Evolutionary conservation across 2,113 vertebrate species (phyloP), one percentile per base, ranked within the genome.

Genomic region (Sterrhoptilus dennistouni): DNA sequence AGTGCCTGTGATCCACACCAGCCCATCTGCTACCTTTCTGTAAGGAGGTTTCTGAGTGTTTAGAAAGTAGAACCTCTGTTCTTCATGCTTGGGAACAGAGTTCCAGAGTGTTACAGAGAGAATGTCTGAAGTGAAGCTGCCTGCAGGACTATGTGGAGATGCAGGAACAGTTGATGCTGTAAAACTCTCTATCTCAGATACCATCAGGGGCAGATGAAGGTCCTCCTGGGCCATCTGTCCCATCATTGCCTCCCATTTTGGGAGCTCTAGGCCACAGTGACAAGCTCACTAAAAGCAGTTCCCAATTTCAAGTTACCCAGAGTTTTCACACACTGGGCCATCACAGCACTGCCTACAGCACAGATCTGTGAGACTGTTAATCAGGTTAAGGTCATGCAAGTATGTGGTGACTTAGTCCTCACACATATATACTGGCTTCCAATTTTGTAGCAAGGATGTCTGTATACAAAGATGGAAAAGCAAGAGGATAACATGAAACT

Each of bases 101-200:
- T 28, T 49, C 40, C 60, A 64, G 52, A 15, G 12, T 56, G 52
- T 60, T 36, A 29, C 66, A 71, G 14, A 38, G 78, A 50, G 29
- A n/a, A 16, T 18, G 18, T 25, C 56, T 78, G 5, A 20, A 25
- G 69, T 29, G 74, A 78, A 84, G 38, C 31, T 0, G 0, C 20
- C 65, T 42, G 28, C 53, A 38, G 25, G 49, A 15, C 66, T 33
- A 9, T 5, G 65, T 42, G 82, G 57, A 11, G 13, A 29, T 71
- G 52, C 52, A 88, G 61, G 74, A 60, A 22, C 19, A 52, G 24
- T 52, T 5, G 0, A 4, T 88, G 66, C 56, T 78, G 53, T 52
- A 60, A 64, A 60, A 60, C 16, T 15, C 50, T 77, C 45, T 14
- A 76, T 31, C 50, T 90, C 76, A 85, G 86, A 14, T 40, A 33